These are phyloP conservation scores for Vimba vimba DNA, from an alignment of 2,113 vertebrate species.

Conservation along the genomic window DNA sequence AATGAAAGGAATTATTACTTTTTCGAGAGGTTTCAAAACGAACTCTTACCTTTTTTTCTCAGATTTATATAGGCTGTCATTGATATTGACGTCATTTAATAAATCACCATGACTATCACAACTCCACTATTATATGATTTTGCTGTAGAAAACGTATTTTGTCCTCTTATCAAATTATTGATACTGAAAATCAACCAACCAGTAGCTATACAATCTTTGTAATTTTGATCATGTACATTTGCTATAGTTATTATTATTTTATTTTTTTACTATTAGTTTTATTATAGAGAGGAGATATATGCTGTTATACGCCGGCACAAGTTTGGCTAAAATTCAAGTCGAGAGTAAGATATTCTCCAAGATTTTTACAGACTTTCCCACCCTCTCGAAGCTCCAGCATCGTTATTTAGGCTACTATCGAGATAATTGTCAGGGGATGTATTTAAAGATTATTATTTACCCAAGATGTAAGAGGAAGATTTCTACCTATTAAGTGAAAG, in stretches of 20 bases:
- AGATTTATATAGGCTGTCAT: background rate
- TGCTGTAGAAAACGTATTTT: background rate
- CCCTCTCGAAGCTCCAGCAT: conserved; percentile 26
- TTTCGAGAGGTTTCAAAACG: background rate
- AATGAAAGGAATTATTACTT: background rate
- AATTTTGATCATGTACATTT: background rate
- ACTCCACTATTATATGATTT: background rate
- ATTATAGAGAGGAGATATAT: background rate
- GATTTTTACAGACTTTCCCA: conserved; percentile 23
- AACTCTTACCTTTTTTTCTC: background rate
- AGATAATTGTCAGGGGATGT: conserved; percentile 49
- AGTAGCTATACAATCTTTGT: background rate
- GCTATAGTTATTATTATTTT: background rate
- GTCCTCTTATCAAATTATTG: background rate
- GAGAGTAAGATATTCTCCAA: background rate
- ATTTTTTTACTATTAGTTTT: background rate
- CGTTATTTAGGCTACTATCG: conserved; percentile 19
- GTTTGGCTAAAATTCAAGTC: background rate
- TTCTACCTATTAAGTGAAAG: conserved; percentile 82
- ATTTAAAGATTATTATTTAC: conserved; percentile 67
- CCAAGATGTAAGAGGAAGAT: conserved; percentile 77
- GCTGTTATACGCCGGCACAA: background rate
- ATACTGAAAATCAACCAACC: background rate
- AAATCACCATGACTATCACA: background rate
- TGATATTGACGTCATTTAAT: background rate